These are phyloP conservation scores for Cyclopterus lumpus DNA, from an alignment of 2,797 vertebrate genomes.

Conservation along the genomic window DNA sequence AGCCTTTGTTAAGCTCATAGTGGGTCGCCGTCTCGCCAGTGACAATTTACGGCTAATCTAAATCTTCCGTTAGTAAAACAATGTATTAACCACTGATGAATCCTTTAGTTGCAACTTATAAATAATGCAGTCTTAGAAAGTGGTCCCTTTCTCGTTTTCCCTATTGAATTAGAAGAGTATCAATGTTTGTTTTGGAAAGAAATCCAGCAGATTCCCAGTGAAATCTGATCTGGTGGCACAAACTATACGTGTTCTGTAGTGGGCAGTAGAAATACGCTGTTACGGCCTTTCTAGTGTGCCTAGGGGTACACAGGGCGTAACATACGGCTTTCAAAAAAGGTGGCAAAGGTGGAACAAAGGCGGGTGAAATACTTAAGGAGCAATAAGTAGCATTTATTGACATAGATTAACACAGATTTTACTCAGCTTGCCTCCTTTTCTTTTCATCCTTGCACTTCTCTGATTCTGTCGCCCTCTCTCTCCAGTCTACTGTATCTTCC, in stretches of 20 bases:
- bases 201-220: neutral
- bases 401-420: neutral
- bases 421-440: constrained; percentile 13
- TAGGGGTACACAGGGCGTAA: too few species aligned
- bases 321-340: too few species aligned
- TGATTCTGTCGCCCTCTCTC: neutral
- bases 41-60: too few species aligned
- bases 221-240: constrained; percentile 1
- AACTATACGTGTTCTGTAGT: neutral
- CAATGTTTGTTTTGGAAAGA: neutral
- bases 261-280: neutral
- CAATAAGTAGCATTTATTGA: too few species aligned
- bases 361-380: too few species aligned
- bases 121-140: neutral
- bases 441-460: constrained; percentile 8
- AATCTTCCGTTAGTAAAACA: too few species aligned
- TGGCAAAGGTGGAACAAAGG: too few species aligned
- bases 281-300: too few species aligned
- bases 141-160: neutral
- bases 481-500: constrained; percentile 9
- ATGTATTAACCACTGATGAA: neutral
- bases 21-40: too few species aligned
- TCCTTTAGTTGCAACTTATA: neutral
- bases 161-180: neutral
- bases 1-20: too few species aligned